Evolutionary conservation across 2,113 vertebrate genomes (phyloP), one percentile per base, ranked within the genome.

Genomic region (Chitala chitala): DNA sequence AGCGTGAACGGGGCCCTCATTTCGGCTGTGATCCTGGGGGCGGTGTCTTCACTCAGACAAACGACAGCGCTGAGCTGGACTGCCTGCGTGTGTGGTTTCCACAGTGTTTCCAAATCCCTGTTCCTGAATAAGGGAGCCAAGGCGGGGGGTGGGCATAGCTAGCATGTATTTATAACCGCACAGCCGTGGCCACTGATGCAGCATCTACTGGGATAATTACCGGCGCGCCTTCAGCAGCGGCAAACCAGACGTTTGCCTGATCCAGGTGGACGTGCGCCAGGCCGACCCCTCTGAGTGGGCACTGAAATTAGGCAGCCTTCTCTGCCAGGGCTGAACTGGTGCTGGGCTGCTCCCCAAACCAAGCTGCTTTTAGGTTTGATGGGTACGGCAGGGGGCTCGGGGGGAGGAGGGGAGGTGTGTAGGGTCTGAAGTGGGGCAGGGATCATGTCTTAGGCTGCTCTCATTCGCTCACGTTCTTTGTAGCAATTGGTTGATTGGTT

Each of bases 101-200:
- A 88, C 90, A 92, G 87, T 83, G 89, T 86, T 77, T 82, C 88
- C 85, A 83, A 85, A 84, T 86, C 89, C 88, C 86, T 87, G 85
- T 82, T 91, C 89, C 85, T 83, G 87, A 93, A 88, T 55, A 82
- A 89, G 85, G 82, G n/a, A n/a, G n/a, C n/a, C 79, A 87, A 31
- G 29, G 13, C 24, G 3, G 59, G 22, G 58, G 58, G 63, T 85
- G 87, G 90, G 89, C 88, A 80, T 82, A 77, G 82, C 86, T 82
- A 84, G 88, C 89, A 89, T 88, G 66, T 93, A 93, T 94, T 93
- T 94, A 92, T 91, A 93, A 90, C 89, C 87, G 81, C 89, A 88
- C 86, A 87, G 88, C 90, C 89, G 87, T 89, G 87, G 87, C 87
- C 89, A 86, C 77, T 71, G 76, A 87, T 84, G 84, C 88, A 85